Conservation (phyloP, 2,888 invertebrate species). For the Campaea margaritaria region DNA sequence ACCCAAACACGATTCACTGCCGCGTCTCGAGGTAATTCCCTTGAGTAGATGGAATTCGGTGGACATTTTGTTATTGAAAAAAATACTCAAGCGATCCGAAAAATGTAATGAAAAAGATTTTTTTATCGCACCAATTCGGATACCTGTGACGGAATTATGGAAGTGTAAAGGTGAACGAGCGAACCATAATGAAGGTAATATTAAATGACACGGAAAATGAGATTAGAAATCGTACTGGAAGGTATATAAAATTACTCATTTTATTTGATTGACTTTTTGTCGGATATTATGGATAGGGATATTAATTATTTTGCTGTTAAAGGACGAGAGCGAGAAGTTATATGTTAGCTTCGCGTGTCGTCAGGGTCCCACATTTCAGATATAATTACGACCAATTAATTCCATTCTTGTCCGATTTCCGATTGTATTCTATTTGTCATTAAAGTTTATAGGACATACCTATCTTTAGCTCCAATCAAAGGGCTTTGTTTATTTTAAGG, state of each 20-base stretch:
- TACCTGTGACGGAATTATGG: constrained; percentile 39
- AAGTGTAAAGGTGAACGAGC: constrained; percentile 42
- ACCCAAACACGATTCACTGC: constrained; percentile 27
- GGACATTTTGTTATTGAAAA: constrained; percentile 26
- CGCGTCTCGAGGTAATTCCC: constrained; percentile 25
- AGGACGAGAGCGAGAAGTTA: too few relatives aligned
- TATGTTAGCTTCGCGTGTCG: too few relatives aligned
- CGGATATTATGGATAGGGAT: neutral
- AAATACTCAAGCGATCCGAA: constrained; percentile 14
- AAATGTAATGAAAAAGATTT: constrained; percentile 25
- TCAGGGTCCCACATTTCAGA: too few relatives aligned
- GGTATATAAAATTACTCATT: constrained; percentile 37
- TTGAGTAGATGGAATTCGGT: constrained; percentile 23
- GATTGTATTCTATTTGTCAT: neutral
- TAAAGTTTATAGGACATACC: neutral
- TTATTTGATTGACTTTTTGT: neutral
- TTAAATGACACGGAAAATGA: constrained; percentile 52
- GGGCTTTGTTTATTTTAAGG: constrained; percentile 22
- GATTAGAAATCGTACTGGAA: constrained; percentile 51
- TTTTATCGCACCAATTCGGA: constrained; percentile 27
- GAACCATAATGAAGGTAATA: constrained; percentile 51
- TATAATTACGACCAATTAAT: too few relatives aligned
- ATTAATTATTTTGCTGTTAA: too few relatives aligned
- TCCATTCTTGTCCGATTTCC: neutral
- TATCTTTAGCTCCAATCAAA: constrained; percentile 24